A percentile compares a stretch with the other conserved stretches of the same genome.
Conservation (phyloP, 2,113 vertebrate genomes). For the Bos taurus region DNA sequence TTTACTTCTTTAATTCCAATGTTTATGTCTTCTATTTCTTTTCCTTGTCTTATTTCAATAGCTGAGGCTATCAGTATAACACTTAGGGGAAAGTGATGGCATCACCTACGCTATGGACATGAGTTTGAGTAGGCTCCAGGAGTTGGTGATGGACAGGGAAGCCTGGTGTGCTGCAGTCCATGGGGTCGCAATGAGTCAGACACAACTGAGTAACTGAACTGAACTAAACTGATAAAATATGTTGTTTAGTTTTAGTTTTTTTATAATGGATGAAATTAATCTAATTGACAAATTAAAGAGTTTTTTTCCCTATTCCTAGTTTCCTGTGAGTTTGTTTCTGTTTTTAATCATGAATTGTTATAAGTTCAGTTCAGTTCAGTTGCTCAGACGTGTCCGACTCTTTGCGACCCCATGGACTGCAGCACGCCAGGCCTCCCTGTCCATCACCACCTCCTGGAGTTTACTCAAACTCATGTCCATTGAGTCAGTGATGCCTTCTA, state of each 20-base stretch:
- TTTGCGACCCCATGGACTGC: neutral
- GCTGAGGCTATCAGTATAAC: neutral
- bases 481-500: neutral
- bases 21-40: neutral
- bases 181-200: rapidly evolving
- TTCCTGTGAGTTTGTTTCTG: neutral
- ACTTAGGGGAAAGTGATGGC: neutral
- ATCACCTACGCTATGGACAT: neutral
- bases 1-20: neutral
- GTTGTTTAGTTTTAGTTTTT: neutral
- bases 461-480: neutral
- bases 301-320: neutral
- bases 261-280: neutral
- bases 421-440: neutral
- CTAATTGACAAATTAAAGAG: neutral
- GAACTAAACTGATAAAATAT: neutral
- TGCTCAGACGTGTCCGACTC: neutral
- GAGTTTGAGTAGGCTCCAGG: neutral
- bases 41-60: neutral
- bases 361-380: neutral
- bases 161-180: neutral
- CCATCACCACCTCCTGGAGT: neutral
- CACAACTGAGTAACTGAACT: neutral
- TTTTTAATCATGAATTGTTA: neutral
- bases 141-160: neutral